These are phyloP conservation scores for Tragelaphus strepsiceros DNA, from an alignment of 2,113 vertebrate species.

Conservation along the genomic window DNA sequence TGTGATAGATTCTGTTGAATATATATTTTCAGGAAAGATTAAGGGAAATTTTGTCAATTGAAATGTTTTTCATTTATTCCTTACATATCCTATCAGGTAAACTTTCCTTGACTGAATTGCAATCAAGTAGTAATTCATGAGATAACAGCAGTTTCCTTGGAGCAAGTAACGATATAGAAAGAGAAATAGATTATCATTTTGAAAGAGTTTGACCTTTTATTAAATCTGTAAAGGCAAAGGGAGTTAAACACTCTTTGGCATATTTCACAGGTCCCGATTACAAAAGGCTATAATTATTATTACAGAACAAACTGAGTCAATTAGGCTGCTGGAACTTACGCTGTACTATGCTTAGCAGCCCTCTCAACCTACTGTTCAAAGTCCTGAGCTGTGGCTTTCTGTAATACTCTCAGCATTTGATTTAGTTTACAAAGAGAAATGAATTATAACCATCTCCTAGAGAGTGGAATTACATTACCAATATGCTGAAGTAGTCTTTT, in stretches of 20 bases:
- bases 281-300: conserved; percentile 28
- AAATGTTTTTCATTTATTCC: conserved; percentile 39
- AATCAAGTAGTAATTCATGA: conserved; percentile 41
- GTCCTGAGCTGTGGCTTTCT: not conserved
- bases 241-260: not conserved
- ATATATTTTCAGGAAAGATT: not conserved
- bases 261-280: conserved; percentile 20
- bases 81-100: not conserved
- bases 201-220: conserved; percentile 33
- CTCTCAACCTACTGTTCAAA: not conserved
- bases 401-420: not conserved
- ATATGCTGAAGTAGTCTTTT: not conserved
- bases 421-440: conserved; percentile 24
- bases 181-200: conserved; percentile 21
- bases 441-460: not conserved
- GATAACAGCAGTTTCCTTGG: not conserved
- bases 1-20: not conserved
- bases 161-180: not conserved
- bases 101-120: not conserved
- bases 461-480: not conserved
- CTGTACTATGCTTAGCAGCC: not conserved
- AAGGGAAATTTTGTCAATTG: conserved; percentile 21
- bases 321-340: not conserved
- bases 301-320: not conserved
- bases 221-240: conserved; percentile 5